Evolutionary conservation across 2,113 vertebrate genomes (phyloP).

Genomic region (Anthoscopus minutus): DNA sequence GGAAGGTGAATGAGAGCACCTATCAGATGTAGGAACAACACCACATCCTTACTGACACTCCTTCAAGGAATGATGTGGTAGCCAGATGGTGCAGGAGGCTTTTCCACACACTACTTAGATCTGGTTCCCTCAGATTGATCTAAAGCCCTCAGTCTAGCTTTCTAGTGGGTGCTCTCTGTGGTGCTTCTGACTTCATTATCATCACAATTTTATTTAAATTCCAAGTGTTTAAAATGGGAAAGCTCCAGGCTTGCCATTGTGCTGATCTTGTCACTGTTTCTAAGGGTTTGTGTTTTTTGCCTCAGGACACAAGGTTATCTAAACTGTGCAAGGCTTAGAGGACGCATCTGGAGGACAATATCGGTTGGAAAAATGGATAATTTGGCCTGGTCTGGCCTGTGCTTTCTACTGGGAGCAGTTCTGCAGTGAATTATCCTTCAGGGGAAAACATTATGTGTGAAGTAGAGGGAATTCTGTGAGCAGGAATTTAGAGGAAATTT

Average conservation of each 20-base stretch:
- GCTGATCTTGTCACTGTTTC: not conserved
- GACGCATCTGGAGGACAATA: not conserved
- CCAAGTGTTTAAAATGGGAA: not conserved
- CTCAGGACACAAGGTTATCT: not conserved
- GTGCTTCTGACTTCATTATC: not conserved
- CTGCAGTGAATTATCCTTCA: not conserved
- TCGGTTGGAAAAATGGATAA: not conserved
- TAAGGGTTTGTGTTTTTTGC: not conserved
- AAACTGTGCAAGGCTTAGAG: not conserved
- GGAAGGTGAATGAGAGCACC: not conserved
- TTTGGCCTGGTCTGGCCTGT: not conserved
- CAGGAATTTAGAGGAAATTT: not conserved
- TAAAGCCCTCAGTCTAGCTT: not conserved
- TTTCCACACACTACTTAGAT: not conserved
- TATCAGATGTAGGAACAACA: not conserved
- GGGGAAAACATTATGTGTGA: not conserved
- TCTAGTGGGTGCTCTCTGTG: not conserved
- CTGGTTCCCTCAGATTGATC: fast-evolving
- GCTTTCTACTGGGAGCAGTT: not conserved
- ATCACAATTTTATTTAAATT: not conserved
- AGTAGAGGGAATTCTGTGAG: not conserved
- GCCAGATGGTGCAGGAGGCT: not conserved
- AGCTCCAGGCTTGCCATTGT: not conserved
- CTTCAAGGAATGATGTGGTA: not conserved
- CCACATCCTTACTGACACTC: not conserved